A percentile compares a stretch with the other conserved stretches of the same genome.
phyloP scores from a whole-genome alignment of 2,888 invertebrate species.

The Cybosia mesomella region DNA sequence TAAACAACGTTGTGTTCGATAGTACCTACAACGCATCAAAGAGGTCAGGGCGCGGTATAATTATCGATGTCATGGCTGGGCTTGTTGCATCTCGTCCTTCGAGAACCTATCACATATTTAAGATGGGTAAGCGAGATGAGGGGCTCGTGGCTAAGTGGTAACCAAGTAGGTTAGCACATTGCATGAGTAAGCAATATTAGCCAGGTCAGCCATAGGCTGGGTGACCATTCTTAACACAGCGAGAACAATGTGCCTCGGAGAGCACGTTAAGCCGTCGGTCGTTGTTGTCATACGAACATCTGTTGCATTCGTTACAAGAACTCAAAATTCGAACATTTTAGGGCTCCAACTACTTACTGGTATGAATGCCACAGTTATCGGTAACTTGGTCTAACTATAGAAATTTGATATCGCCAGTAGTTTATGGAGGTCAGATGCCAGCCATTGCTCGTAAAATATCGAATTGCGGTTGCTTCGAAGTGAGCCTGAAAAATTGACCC shows the following conservation, averaged over 20 bases:
- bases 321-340: too few relatives aligned
- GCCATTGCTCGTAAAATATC: too few relatives aligned
- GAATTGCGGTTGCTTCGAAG: too few relatives aligned
- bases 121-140: not conserved
- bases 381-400: too few relatives aligned
- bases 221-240: not conserved
- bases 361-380: too few relatives aligned
- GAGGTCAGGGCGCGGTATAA: constrained; percentile 74
- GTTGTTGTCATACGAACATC: too few relatives aligned
- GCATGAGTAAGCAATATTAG: not conserved
- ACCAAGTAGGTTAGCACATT: not conserved
- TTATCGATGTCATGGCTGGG: constrained; percentile 80
- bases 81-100: constrained; percentile 64
- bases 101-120: constrained; percentile 49
- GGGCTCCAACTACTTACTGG: too few relatives aligned
- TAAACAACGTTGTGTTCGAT: constrained; percentile 13
- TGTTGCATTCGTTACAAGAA: too few relatives aligned
- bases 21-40: constrained; percentile 53
- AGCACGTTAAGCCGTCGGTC: not conserved
- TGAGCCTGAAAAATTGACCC: too few relatives aligned
- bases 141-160: not conserved
- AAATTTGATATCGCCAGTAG: too few relatives aligned
- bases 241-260: not conserved
- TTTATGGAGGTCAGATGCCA: too few relatives aligned
- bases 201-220: not conserved